Evolutionary conservation across 2,113 vertebrate genomes (phyloP), one percentile per base, ranked within the genome.

Genomic region (Meles meles): DNA sequence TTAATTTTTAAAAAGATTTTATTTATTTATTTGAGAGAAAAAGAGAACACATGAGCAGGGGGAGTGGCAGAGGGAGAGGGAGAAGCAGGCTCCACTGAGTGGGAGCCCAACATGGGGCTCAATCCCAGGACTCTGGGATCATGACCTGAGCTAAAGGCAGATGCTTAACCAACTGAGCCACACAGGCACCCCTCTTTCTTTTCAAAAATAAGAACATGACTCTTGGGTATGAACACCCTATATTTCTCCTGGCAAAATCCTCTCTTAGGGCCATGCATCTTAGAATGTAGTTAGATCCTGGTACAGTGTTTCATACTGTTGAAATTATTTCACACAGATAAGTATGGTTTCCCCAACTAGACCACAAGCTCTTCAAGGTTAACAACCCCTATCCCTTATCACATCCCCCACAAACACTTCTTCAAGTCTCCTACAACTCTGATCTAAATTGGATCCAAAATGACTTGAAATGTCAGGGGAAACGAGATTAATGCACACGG

Each of bases 371-470:
- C 57, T 81, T 94, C 59, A 69, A 82, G n/a, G 72, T 23, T 52
- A 82, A 34, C 27, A 3, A 34, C 21, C 69, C 44, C 13, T 23
- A 6, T 8, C 27, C 57, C 12, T 12, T 20, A 12, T 37, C 4
- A 20, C 20, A 79, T 57, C 10, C 15, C 25, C 52, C n/a, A 63
- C 13, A 52, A 29, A 69, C 47, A 87, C 18, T 85, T 94, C 91
- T 94, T 92, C 25, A 88, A 59, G 67, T 80, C 39, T 92, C 47
- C n/a, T 84, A 81, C 18, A 83, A 15, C 81, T 88, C 79, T 20
- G 37, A 72, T 91, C 87, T 91, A 92, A 94, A 94, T n/a, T 96
- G 88, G 94, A 83, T 84, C 77, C 83, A 67, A 88, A 63, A 42
- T 39, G 65, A 69, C 83, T 94, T 4, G 18, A 67, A 92, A 76